phyloP scores from a whole-genome alignment of 2,113 vertebrate genomes.

The Acanthochromis polyacanthus region DNA sequence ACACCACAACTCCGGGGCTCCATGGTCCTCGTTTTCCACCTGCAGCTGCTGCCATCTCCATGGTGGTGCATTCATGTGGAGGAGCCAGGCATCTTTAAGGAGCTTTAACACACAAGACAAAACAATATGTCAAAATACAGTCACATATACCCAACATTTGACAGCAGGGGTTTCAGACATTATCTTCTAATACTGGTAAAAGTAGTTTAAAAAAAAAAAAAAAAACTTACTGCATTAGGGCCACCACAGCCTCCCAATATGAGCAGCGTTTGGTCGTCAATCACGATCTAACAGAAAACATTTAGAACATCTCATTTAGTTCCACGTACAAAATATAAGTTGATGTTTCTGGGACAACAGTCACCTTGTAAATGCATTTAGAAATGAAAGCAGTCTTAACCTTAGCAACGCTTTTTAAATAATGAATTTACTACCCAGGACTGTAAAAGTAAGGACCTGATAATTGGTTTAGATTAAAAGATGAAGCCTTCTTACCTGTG shows the following conservation, averaged over 20 bases:
- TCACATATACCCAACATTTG: too few relatives aligned
- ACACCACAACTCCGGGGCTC: conserved; percentile 97
- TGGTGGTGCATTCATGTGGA: conserved; percentile 89
- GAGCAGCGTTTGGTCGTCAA: conserved; percentile 93
- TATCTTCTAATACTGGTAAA: not conserved
- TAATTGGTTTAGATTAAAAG: not conserved
- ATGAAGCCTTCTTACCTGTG: conserved; percentile 87
- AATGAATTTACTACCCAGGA: too few relatives aligned
- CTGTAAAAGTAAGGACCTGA: not conserved
- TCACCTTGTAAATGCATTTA: too few relatives aligned
- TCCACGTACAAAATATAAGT: not conserved
- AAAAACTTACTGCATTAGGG: conserved; percentile 94
- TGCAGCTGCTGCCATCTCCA: conserved; percentile 97
- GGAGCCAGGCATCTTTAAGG: conserved; percentile 96
- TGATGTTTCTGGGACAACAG: not conserved
- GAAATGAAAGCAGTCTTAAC: too few relatives aligned
- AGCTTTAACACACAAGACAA: conserved; percentile 81
- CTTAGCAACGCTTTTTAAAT: too few relatives aligned
- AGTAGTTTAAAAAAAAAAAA: not conserved
- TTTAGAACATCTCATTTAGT: not conserved
- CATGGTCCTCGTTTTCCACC: conserved; percentile 97
- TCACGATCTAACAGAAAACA: conserved; percentile 88
- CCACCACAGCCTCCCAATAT: conserved; percentile 97
- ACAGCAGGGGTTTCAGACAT: not conserved
- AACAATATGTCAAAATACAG: not conserved